These are phyloP conservation scores for Graphium colonna DNA, from an alignment of 2,888 invertebrate genomes.

Conservation along the genomic window DNA sequence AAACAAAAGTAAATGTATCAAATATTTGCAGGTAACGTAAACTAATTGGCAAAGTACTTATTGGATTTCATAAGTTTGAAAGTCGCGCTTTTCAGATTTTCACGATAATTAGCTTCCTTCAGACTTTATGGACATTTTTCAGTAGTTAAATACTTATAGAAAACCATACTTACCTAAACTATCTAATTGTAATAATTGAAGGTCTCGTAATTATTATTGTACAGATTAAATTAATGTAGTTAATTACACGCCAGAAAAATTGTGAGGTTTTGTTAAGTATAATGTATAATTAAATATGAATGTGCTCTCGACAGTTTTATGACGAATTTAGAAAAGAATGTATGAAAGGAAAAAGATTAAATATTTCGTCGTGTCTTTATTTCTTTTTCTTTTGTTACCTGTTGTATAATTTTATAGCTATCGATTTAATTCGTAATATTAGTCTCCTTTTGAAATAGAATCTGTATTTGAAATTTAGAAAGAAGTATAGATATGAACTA, in stretches of 20 bases:
- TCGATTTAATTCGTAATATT: too few species aligned
- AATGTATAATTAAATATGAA: slow-evolving; percentile 75
- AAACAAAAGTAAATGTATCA: neutral
- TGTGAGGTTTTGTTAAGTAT: slow-evolving; percentile 77
- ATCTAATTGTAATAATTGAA: slow-evolving; percentile 71
- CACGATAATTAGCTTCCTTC: slow-evolving; percentile 39
- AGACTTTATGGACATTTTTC: slow-evolving; percentile 50
- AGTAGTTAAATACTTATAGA: slow-evolving; percentile 57
- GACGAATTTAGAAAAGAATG: slow-evolving; percentile 80
- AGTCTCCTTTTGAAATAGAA: too few species aligned
- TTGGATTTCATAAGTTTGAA: slow-evolving; percentile 21
- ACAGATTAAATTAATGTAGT: slow-evolving; percentile 79
- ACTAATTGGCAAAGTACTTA: slow-evolving; percentile 49
- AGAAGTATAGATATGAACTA: too few species aligned
- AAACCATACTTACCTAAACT: slow-evolving; percentile 60
- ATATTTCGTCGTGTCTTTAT: slow-evolving; percentile 78
- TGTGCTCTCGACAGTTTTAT: slow-evolving; percentile 78
- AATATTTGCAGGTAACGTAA: slow-evolving; percentile 11
- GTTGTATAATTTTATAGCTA: too few species aligned
- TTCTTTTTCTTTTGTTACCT: slow-evolving; percentile 51
- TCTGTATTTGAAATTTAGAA: too few species aligned
- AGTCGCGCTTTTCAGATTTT: slow-evolving; percentile 49
- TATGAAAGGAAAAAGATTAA: slow-evolving; percentile 77
- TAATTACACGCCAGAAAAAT: slow-evolving; percentile 69
- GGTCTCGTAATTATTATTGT: slow-evolving; percentile 78